phyloP scores from a whole-genome alignment of 1,140 invertebrate species.

The Caenorhabditis brenneri region DNA sequence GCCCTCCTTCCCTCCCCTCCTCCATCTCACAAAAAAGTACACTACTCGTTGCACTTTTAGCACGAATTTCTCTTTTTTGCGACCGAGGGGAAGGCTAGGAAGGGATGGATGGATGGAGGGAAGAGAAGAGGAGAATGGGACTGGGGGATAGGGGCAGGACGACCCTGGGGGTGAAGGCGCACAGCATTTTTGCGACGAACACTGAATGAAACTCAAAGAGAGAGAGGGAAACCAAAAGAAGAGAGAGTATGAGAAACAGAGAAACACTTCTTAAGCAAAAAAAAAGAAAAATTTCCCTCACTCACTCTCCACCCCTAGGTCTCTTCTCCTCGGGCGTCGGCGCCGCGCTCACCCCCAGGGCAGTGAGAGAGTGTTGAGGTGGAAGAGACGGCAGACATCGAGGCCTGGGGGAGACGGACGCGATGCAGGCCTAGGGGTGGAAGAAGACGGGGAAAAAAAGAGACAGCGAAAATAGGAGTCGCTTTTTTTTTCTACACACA shows the following conservation, averaged over 20 bases:
- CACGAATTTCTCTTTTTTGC: neutral
- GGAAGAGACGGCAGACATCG: neutral
- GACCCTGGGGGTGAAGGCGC: neutral
- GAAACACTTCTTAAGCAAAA: neutral
- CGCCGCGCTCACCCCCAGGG: neutral
- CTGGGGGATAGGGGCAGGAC: no score
- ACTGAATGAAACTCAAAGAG: neutral
- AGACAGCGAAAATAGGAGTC: neutral
- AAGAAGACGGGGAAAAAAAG: neutral
- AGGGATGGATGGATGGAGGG: neutral
- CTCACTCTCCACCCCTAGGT: neutral
- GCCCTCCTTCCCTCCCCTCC: no score
- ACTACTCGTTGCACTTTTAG: slow-evolving; percentile 25
- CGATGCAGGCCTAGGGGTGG: neutral
- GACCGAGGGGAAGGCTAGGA: neutral
- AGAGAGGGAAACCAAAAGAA: neutral
- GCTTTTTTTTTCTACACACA: neutral
- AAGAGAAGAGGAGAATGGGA: neutral
- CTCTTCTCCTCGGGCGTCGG: neutral
- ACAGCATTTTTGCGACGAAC: no score
- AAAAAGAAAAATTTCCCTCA: neutral
- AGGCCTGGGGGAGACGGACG: slow-evolving; percentile 3
- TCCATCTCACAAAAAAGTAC: slow-evolving; percentile 11
- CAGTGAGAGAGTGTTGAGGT: neutral
- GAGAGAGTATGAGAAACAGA: neutral